These are phyloP conservation scores for Bombus picipes DNA, from an alignment of 1,140 invertebrate species.

Conservation along the genomic window DNA sequence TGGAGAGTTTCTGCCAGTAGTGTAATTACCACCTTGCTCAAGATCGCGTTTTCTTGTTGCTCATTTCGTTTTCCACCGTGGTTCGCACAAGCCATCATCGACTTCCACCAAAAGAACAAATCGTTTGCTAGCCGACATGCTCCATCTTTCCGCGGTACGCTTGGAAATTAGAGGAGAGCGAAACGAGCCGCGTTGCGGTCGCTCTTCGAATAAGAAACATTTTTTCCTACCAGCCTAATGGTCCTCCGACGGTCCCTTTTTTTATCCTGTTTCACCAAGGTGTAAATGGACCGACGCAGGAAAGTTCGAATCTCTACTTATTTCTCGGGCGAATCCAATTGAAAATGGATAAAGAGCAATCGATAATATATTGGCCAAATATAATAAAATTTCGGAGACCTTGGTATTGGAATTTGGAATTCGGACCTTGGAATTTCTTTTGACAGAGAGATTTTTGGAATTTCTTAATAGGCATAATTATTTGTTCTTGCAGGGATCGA, in stretches of 20 bases:
- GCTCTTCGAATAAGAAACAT: conserved; percentile 42
- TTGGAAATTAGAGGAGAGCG: conserved; percentile 29
- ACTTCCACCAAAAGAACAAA: conserved; percentile 25
- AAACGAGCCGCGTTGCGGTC: conserved; percentile 34
- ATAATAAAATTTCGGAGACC: too few relatives aligned
- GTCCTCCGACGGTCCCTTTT: conserved; percentile 17
- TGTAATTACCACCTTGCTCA: conserved; percentile 40
- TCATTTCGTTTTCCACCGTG: conserved; percentile 7
- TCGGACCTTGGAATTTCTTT: too few relatives aligned
- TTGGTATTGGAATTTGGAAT: too few relatives aligned
- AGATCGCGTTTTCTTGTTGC: conserved; percentile 3
- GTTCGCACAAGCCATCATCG: conserved; percentile 38
- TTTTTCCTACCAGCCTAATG: conserved; percentile 48
- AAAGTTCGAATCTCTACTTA: background rate
- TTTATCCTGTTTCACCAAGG: conserved; percentile 24
- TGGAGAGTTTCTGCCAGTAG: background rate
- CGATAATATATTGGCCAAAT: too few relatives aligned
- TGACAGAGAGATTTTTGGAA: too few relatives aligned
- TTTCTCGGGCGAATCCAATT: background rate
- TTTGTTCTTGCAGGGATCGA: too few relatives aligned
- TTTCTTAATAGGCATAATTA: too few relatives aligned
- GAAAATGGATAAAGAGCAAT: background rate
- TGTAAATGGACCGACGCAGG: conserved; percentile 41
- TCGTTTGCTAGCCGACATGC: background rate
- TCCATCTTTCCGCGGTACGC: conserved; percentile 39